A percentile compares a stretch with the other conserved stretches of the same genome.
Evolutionary conservation across 2,888 invertebrate species (phyloP).

Genomic region (Hyles lineata): DNA sequence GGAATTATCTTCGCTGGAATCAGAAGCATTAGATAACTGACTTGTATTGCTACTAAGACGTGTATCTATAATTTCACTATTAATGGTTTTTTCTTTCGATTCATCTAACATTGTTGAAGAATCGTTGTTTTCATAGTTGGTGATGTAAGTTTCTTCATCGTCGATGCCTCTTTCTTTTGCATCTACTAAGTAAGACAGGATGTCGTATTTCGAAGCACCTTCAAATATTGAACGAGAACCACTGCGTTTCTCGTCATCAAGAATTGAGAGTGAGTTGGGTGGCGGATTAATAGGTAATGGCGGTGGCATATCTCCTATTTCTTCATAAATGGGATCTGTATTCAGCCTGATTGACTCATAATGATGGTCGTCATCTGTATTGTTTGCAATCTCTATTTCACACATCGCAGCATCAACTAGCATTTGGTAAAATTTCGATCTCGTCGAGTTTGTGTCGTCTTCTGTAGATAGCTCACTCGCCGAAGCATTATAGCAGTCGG

Average conservation of each 20-base stretch:
- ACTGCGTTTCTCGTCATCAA: slow-evolving; percentile 89
- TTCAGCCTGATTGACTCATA: slow-evolving; percentile 89
- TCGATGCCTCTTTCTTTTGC: slow-evolving; percentile 91
- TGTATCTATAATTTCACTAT: slow-evolving; percentile 61
- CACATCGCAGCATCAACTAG: slow-evolving; percentile 88
- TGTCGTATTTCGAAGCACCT: slow-evolving; percentile 94
- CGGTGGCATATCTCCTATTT: slow-evolving; percentile 90
- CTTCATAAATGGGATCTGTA: slow-evolving; percentile 91
- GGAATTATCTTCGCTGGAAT: slow-evolving; percentile 93
- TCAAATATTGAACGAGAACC: slow-evolving; percentile 90
- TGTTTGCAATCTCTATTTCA: slow-evolving; percentile 87
- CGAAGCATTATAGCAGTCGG: slow-evolving; percentile 90
- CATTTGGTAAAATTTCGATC: slow-evolving; percentile 90
- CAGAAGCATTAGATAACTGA: slow-evolving; percentile 92
- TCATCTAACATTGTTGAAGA: slow-evolving; percentile 82
- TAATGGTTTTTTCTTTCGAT: slow-evolving; percentile 84
- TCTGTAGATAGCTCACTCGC: slow-evolving; percentile 87
- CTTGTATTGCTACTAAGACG: slow-evolving; percentile 89
- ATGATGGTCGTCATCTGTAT: slow-evolving; percentile 87
- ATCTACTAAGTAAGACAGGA: slow-evolving; percentile 94
- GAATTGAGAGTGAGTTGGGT: slow-evolving; percentile 87
- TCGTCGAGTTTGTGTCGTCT: slow-evolving; percentile 86
- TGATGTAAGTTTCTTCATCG: slow-evolving; percentile 89
- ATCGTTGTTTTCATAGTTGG: slow-evolving; percentile 83
- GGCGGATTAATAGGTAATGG: slow-evolving; percentile 92